A percentile compares a stretch with the other conserved stretches of the same genome.
Evolutionary conservation across 1,140 invertebrate genomes (phyloP).

Genomic region (Lepeophtheirus salmonis): DNA sequence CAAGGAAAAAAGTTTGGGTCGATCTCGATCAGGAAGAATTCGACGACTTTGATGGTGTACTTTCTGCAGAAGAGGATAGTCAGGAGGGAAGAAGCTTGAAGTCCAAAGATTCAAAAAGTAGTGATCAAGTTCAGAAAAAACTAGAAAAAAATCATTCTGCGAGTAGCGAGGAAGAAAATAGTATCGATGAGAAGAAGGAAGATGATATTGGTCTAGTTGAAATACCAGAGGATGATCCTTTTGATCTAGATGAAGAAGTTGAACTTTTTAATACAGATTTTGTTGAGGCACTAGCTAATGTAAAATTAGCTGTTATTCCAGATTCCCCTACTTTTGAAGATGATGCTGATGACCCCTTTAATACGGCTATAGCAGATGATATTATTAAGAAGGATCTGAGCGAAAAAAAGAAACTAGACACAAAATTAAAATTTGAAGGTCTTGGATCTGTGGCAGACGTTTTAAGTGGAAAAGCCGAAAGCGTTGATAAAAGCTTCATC

Average conservation of each 20-base stretch:
- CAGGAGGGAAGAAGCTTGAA: neutral
- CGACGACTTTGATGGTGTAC: conserved; percentile 11
- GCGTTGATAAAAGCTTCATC: conserved; percentile 13
- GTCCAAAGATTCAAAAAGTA: too few relatives aligned
- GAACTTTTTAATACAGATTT: conserved; percentile 17
- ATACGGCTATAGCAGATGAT: conserved; percentile 11
- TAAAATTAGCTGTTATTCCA: conserved; percentile 14
- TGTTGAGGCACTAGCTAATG: conserved; percentile 8
- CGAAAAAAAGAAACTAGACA: conserved; percentile 8
- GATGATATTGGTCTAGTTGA: neutral
- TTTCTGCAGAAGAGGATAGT: conserved; percentile 6
- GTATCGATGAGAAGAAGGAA: conserved; percentile 1
- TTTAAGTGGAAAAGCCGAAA: conserved; percentile 15
- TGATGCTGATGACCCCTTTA: conserved; percentile 13
- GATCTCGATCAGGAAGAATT: conserved; percentile 11
- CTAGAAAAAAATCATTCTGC: too few relatives aligned
- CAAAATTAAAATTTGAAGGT: conserved; percentile 12
- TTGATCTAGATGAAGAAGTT: conserved; percentile 15
- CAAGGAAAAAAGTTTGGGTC: conserved; percentile 14
- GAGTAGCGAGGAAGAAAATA: conserved; percentile 2
- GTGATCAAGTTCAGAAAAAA: too few relatives aligned
- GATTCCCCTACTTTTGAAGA: conserved; percentile 9
- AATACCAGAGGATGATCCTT: conserved; percentile 1
- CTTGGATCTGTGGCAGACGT: conserved; percentile 15
- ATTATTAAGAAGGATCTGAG: conserved; percentile 10